Percentiles rank a stretch among this genome's conserved stretches.
These are phyloP conservation scores for Ectemnius cavifrons DNA, from an alignment of 2,888 invertebrate genomes.

Conservation along the genomic window DNA sequence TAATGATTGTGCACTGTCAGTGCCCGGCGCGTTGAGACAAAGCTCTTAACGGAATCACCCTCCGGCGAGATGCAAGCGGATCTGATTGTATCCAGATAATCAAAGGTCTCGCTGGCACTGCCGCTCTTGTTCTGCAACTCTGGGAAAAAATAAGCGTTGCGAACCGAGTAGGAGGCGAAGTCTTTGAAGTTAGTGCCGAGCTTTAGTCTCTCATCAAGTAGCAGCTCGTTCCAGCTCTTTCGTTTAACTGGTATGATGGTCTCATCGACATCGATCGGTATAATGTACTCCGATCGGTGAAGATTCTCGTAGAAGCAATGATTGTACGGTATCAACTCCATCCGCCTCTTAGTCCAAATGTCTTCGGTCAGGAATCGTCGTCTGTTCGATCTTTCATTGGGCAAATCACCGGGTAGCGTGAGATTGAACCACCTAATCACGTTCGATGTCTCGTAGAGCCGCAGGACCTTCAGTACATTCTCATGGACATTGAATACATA, in stretches of 20 bases:
- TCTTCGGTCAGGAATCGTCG: conserved; percentile 77
- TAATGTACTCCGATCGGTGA: conserved; percentile 82
- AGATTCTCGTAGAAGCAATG: conserved; percentile 88
- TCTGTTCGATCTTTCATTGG: conserved; percentile 76
- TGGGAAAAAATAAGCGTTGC: conserved; percentile 86
- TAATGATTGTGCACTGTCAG: conserved; percentile 88
- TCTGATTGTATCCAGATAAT: conserved; percentile 79
- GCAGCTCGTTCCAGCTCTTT: conserved; percentile 81
- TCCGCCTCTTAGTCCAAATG: conserved; percentile 84
- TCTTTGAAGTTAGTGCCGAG: conserved; percentile 76
- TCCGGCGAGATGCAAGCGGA: conserved; percentile 82
- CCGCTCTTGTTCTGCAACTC: conserved; percentile 68
- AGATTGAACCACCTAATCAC: conserved; percentile 71
- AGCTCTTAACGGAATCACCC: conserved; percentile 86
- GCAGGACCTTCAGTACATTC: conserved; percentile 80
- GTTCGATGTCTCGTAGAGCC: conserved; percentile 79
- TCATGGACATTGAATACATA: conserved; percentile 83
- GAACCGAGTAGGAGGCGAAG: conserved; percentile 82
- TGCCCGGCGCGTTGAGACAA: conserved; percentile 83
- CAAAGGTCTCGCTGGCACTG: conserved; percentile 29
- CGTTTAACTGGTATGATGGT: conserved; percentile 83
- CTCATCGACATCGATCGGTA: conserved; percentile 88
- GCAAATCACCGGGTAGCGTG: conserved; percentile 76
- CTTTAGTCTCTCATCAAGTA: conserved; percentile 78
- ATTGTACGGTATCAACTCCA: conserved; percentile 88